Percentiles rank a stretch among this genome's conserved stretches.
These are phyloP conservation scores for Cosmopolites sordidus DNA, from an alignment of 2,888 invertebrate genomes.

Conservation along the genomic window DNA sequence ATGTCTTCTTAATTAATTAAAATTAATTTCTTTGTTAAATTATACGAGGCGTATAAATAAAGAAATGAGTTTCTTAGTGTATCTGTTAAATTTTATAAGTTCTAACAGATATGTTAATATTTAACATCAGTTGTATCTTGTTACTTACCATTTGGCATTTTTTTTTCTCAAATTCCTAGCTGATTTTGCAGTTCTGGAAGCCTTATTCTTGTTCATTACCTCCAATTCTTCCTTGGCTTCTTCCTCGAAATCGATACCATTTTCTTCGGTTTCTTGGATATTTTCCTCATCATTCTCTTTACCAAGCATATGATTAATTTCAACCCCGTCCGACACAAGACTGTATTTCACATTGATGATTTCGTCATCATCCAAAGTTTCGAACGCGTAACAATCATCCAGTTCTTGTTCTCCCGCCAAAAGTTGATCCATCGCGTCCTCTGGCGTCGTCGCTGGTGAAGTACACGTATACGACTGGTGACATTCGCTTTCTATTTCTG, in stretches of 20 bases:
- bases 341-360: neutral
- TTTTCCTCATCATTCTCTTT: slow-evolving; percentile 5
- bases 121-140: no score
- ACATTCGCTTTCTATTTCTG: slow-evolving; percentile 31
- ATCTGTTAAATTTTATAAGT: no score
- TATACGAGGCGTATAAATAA: no score
- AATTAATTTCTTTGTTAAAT: no score
- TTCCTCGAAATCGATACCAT: neutral
- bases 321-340: neutral
- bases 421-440: slow-evolving; percentile 41
- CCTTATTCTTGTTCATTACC: slow-evolving; percentile 11
- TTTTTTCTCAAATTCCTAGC: slow-evolving; percentile 30
- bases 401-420: slow-evolving; percentile 38
- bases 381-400: neutral
- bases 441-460: slow-evolving; percentile 37
- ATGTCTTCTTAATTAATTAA: no score
- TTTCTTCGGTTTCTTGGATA: no score
- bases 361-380: neutral
- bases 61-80: no score
- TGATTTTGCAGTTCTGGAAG: slow-evolving; percentile 18
- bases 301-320: neutral
- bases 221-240: neutral
- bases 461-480: slow-evolving; percentile 22
- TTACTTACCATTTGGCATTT: slow-evolving; percentile 33
- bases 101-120: no score